phyloP scores from a whole-genome alignment of 2,113 vertebrate genomes.

The Labeo catla region DNA sequence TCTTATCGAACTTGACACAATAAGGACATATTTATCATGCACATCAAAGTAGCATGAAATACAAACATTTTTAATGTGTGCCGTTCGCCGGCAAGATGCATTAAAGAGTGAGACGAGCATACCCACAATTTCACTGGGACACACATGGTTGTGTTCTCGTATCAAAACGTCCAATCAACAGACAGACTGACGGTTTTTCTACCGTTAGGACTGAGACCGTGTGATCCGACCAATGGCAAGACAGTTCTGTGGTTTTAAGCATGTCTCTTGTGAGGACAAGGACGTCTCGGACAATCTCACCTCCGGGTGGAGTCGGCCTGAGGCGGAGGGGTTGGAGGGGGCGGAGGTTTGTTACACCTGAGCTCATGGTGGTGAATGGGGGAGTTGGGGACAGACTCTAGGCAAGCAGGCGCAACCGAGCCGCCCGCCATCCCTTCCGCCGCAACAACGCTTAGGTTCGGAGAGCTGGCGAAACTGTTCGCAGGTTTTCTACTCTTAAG shows the following conservation, averaged over 20 bases:
- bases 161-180: slow-evolving; percentile 25
- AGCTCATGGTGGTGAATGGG: slow-evolving; percentile 62
- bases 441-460: slow-evolving; percentile 68
- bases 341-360: slow-evolving; percentile 61
- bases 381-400: slow-evolving; percentile 64
- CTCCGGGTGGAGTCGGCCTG: slow-evolving; percentile 54
- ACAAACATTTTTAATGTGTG: slow-evolving; percentile 34
- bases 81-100: slow-evolving; percentile 39
- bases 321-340: slow-evolving; percentile 41
- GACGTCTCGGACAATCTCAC: slow-evolving; percentile 61
- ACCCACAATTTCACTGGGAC: slow-evolving; percentile 41
- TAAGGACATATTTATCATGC: slow-evolving; percentile 51
- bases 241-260: slow-evolving; percentile 47
- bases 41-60: slow-evolving; percentile 36
- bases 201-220: slow-evolving; percentile 36
- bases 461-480: slow-evolving; percentile 68
- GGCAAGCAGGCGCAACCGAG: slow-evolving; percentile 44
- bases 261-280: slow-evolving; percentile 58
- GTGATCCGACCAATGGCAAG: slow-evolving; percentile 55
- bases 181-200: slow-evolving; percentile 37
- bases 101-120: slow-evolving; percentile 39
- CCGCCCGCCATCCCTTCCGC: slow-evolving; percentile 66
- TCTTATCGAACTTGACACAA: slow-evolving; percentile 23
- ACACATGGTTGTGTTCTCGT: slow-evolving; percentile 16
- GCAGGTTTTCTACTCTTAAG: slow-evolving; percentile 71